Evolutionary conservation across 2,888 invertebrate genomes (phyloP), one percentile per base, ranked within the genome.

Genomic region (Melolontha melolontha): DNA sequence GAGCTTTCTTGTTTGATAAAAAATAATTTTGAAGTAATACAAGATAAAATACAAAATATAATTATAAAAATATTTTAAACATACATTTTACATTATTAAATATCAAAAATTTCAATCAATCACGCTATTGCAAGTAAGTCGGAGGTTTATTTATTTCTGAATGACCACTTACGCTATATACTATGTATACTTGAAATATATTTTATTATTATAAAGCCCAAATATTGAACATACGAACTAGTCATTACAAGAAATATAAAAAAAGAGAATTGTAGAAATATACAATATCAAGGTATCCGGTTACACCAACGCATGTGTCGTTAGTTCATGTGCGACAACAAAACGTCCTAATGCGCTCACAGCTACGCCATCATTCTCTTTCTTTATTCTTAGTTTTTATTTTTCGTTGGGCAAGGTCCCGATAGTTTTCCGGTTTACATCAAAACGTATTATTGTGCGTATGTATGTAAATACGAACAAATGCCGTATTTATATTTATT

Each of bases 281-380:
- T 57, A 27, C 12, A 57, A 57, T 57, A 57, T 57, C 57, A 57
- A 11, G 59, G 14, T 62, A 47, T 62, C 59, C 47, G 47, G 57
- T 57, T 57, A 47, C 59, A 34, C 59, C 59, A 44, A 47, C 39
- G 44, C 44, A 34, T 47, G 16, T 62, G 39, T 47, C 12, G 16
- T 47, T 49, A 12, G 17, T 40, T 6, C 57, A 57, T 57, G 42
- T 57, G 57, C 27, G 49, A 34, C 10, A 34, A 14, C 16, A 57
- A 39, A 54, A 42, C 17, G n/a, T 12, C 44, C 8, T 12, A 39
- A 34, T 14, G 34, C 57, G 12, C 27, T 8, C 42, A 12, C 44
- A n/a, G 11, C 47, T 44, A 10, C 47, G 8, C 16, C 10, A 47
- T 27, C 14, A 34, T 49, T 29, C 16, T 39, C 8, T 34, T 62